Evolutionary conservation across 92 coral and sea anemone species (phyloP).

Genomic region (Muricea muricata): DNA sequence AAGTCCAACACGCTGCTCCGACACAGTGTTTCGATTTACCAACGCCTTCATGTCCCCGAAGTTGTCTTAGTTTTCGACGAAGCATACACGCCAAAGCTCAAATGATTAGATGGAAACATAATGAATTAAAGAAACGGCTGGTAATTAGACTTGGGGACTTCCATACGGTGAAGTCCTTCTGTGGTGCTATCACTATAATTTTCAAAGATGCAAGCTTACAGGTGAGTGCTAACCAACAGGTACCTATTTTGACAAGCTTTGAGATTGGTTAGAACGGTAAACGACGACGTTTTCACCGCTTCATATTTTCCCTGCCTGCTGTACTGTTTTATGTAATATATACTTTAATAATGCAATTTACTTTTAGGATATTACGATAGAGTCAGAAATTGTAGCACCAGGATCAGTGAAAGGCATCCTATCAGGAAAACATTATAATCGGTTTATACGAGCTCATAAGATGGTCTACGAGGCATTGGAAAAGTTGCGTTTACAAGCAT

Average conservation of each 20-base stretch:
- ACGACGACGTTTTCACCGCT: too few species aligned
- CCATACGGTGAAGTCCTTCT: not conserved
- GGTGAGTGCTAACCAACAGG: not conserved
- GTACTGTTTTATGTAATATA: not conserved
- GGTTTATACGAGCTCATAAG: not conserved
- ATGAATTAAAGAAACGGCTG: not conserved
- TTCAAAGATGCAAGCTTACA: not conserved
- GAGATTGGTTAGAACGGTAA: not conserved
- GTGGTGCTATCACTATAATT: not conserved
- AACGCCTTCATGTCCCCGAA: not conserved
- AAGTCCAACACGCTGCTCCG: not conserved
- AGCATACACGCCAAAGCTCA: too few species aligned
- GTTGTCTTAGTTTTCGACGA: not conserved
- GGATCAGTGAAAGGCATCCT: constrained; percentile 1
- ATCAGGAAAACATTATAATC: not conserved
- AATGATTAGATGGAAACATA: not conserved
- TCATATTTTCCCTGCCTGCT: too few species aligned
- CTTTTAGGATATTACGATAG: not conserved
- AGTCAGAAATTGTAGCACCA: not conserved
- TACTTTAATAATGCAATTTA: not conserved
- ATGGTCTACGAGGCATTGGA: not conserved
- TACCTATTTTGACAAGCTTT: too few species aligned
- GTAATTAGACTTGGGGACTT: too few species aligned
- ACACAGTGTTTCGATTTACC: too few species aligned
- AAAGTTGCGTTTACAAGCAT: not conserved